Evolutionary conservation across 2,113 vertebrate genomes (phyloP).

Genomic region (Peromyscus californicus): DNA sequence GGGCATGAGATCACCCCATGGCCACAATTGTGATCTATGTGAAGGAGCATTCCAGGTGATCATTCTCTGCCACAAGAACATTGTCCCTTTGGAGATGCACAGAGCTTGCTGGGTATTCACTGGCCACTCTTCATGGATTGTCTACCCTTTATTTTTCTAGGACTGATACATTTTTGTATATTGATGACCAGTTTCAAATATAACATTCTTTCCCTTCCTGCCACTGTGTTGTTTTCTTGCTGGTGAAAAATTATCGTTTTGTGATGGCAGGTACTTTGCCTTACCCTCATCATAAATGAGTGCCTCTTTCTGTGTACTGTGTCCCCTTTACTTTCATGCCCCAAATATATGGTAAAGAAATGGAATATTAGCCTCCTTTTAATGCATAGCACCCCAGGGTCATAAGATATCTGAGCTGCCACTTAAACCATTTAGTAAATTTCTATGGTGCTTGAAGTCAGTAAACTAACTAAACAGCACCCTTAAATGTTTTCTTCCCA

Average conservation of each 20-base stretch:
- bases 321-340: not conserved
- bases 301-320: not conserved
- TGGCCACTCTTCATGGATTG: not conserved
- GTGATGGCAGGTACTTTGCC: not conserved
- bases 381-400: not conserved
- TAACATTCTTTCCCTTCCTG: not conserved
- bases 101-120: not conserved
- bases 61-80: not conserved
- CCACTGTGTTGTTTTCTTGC: not conserved
- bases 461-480: not conserved
- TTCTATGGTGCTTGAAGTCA: not conserved
- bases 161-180: slow-evolving; percentile 39
- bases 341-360: not conserved
- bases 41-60: not conserved
- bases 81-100: not conserved
- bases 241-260: not conserved
- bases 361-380: not conserved
- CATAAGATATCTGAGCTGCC: not conserved
- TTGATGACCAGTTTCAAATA: slow-evolving; percentile 10
- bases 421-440: not conserved
- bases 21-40: not conserved
- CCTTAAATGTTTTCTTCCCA: not conserved
- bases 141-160: slow-evolving; percentile 23
- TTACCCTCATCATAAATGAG: accelerated
- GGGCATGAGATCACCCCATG: not conserved